Base-by-base conservation (phyloP, 2,888 invertebrate genomes). In the Piscicola geometra region DNA sequence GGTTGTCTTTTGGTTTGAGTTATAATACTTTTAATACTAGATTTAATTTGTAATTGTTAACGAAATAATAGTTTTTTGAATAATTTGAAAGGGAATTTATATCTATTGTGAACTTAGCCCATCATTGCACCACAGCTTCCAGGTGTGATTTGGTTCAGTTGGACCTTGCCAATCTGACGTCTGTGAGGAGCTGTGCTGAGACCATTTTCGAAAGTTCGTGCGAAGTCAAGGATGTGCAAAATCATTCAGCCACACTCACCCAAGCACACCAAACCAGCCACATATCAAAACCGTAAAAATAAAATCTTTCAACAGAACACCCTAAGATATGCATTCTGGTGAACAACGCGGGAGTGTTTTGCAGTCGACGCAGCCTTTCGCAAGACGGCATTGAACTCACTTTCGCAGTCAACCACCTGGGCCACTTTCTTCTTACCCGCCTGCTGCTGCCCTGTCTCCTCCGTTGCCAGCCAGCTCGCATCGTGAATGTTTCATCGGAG, bases 401-500 rank as follows among this genome's bases (percentile, higher is more conserved):
- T 66, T 79, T 80, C 71, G 80, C 77, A n/a, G 77, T 77, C 25
- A 80, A 80, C 75, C 79, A 80, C 75, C 72, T 80, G 5, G 80
- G 85, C 70, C 85, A 83, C 76, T 85, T 85, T 79, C 78, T 83
- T 15, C 78, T 86, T 56, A 86, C 86, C n/a, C 80, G 82, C 75
- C 79, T 84, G 25, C 80, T 86, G 21, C 78, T 85, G 72, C 83
- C 83, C 56, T 82, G 82, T 75, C 78, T 86, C 64, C 83, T 83
- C 76, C 71, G 78, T 28, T 82, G 82, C 0, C 80, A 81, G 28
- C 82, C 83, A 18, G 82, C 83, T 69, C 80, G 85, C 30, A 82
- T 86, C 66, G 80, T 86, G 21, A 85, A 82, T 73, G 79, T 86
- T 0, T 81, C 83, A 1, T 82, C 83, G 50, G 75, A 81, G 32